Base-by-base conservation (phyloP, 2,113 vertebrate species). In the Lichenostomus cassidix region DNA sequence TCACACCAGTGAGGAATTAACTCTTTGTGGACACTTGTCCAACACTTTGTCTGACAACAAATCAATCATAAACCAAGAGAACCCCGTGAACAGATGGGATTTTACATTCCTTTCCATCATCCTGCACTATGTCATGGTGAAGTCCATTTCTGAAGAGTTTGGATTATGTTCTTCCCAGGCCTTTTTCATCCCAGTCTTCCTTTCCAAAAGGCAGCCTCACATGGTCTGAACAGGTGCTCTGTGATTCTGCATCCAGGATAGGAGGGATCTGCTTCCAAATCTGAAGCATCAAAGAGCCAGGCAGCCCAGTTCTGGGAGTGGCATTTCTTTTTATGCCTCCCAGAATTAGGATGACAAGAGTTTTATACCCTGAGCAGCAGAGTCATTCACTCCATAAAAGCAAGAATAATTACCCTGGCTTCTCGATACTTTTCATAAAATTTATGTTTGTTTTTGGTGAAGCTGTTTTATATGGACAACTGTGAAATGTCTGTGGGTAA, bases 391-490 rank as follows among this genome's bases (percentile, higher is more conserved):
- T 74, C 73, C 79, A 41, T 52, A 94, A 89, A 81, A 49, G 46
- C 84, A 79, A 69, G 31, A 91, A 71, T 69, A 25, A 76, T 88
- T 86, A 71, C 11, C 12, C 39, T 44, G n/a, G 24, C 41, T 94
- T 95, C 78, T 77, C 73, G 62, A 87, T 20, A 35, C n/a, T 92
- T 95, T 95, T 49, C 62, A 64, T 87, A 73, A 81, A 89, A 58
- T 83, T 84, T 83, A 89, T 89, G 71, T 77, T 95, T 90, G 46
- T 31, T 91, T 96, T 91, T 89, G 56, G 77, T 10, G 65, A 83
- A 92, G 0, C 0, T 15, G 28, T 83, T 93, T 93, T 96, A 94
- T 96, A 93, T 64, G 70, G 85, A 88, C 60, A 88, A 88, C 49
- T 59, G 74, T 71, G 89, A 93, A 82, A 89, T 31, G 41, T 71